Percentiles rank a stretch among this genome's conserved stretches.
phyloP scores from a whole-genome alignment of 2,888 invertebrate species.

The Drosophila pseudotalamancana region DNA sequence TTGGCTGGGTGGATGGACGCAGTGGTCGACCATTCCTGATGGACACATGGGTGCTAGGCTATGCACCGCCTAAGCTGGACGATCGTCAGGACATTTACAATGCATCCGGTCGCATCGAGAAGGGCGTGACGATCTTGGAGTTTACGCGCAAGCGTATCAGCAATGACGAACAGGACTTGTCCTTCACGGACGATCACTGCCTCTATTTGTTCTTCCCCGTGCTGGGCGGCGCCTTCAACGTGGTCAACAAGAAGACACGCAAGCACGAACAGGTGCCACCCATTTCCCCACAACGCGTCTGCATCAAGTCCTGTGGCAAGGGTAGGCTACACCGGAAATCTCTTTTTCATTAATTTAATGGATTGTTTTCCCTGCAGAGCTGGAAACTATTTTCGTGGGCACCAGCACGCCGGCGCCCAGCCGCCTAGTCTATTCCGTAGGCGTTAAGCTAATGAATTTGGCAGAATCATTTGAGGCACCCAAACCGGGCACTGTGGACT shows the following conservation, averaged over 20 bases:
- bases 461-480: slow-evolving; percentile 92
- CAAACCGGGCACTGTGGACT: slow-evolving; percentile 89
- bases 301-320: slow-evolving; percentile 92
- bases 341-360: no score
- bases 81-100: slow-evolving; percentile 90
- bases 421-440: slow-evolving; percentile 88
- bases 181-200: slow-evolving; percentile 92
- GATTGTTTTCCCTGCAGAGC: slow-evolving; percentile 56
- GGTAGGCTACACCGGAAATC: slow-evolving; percentile 83
- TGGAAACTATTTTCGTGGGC: slow-evolving; percentile 81
- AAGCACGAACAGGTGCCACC: slow-evolving; percentile 91
- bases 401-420: slow-evolving; percentile 88
- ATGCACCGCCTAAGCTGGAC: slow-evolving; percentile 90
- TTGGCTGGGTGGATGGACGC: slow-evolving; percentile 93
- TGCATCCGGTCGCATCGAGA: slow-evolving; percentile 88
- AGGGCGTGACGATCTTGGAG: slow-evolving; percentile 91
- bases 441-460: slow-evolving; percentile 90
- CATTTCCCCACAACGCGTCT: slow-evolving; percentile 90
- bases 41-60: slow-evolving; percentile 94
- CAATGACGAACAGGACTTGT: slow-evolving; percentile 89
- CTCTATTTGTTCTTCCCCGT: slow-evolving; percentile 95
- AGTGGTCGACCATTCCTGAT: slow-evolving; percentile 92
- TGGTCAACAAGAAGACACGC: slow-evolving; percentile 93
- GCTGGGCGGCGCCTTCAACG: slow-evolving; percentile 92
- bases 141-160: slow-evolving; percentile 92